These are phyloP conservation scores for Drosophila putrida DNA, from an alignment of 2,888 invertebrate genomes.

Conservation along the genomic window DNA sequence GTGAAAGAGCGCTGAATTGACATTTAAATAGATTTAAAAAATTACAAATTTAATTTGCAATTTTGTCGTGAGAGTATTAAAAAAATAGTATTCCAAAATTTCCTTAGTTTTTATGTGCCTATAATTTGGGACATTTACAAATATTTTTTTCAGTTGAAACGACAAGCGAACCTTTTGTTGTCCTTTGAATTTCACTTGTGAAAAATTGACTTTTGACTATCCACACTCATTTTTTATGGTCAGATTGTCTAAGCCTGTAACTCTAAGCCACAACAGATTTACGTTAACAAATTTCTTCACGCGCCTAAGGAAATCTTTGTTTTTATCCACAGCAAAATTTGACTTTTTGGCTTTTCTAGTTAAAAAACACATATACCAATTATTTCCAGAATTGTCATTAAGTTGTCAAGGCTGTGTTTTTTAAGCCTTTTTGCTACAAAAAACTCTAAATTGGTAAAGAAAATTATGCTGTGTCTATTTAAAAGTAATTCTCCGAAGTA, in stretches of 20 bases:
- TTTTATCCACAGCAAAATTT: conserved; percentile 43
- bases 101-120: too few species aligned
- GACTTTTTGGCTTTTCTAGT: conserved; percentile 78
- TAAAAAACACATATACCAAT: conserved; percentile 40
- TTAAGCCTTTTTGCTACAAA: conserved; percentile 64
- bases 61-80: too few species aligned
- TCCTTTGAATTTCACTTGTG: conserved; percentile 27
- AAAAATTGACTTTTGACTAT: conserved; percentile 27
- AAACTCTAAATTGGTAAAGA: conserved; percentile 29
- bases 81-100: too few species aligned
- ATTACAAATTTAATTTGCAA: too few species aligned
- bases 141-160: too few species aligned
- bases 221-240: conserved; percentile 27
- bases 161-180: background rate
- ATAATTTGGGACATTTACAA: too few species aligned
- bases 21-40: too few species aligned
- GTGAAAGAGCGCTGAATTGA: background rate
- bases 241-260: conserved; percentile 39
- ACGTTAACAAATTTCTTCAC: conserved; percentile 33
- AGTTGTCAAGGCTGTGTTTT: conserved; percentile 67
- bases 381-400: conserved; percentile 22
- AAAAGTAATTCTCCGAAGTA: conserved; percentile 51
- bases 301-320: conserved; percentile 34
- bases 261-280: conserved; percentile 47
- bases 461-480: conserved; percentile 4